Conservation (phyloP, 2,797 vertebrate species). For the Botia kubotai region DNA sequence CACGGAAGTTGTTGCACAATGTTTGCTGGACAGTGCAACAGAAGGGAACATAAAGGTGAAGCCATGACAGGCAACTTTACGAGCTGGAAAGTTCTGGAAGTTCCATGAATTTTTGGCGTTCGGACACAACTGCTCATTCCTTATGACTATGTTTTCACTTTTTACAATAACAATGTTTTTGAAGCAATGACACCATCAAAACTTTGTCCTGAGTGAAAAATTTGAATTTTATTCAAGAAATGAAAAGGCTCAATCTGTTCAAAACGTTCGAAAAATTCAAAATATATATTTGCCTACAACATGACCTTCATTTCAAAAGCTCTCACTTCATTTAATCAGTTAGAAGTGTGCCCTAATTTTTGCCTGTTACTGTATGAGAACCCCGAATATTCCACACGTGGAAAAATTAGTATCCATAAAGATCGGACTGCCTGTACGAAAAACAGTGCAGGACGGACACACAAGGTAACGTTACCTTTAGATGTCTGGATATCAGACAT, state of each 20-base stretch:
- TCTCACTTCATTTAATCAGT: no score
- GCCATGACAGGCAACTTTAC: background rate
- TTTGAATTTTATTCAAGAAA: no score
- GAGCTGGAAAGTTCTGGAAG: background rate
- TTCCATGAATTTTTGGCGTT: background rate
- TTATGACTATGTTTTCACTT: background rate
- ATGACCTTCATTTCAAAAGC: no score
- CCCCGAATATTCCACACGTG: background rate
- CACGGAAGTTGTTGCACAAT: background rate
- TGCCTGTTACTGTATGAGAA: background rate
- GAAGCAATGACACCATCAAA: background rate
- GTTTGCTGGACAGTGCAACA: background rate
- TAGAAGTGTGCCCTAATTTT: background rate
- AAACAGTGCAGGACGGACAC: background rate
- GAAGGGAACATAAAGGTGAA: constrained; percentile 9
- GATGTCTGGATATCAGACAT: constrained; percentile 16
- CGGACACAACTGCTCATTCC: background rate
- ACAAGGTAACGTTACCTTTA: constrained; percentile 34
- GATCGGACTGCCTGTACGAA: background rate
- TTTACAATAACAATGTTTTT: background rate
- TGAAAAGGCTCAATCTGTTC: no score
- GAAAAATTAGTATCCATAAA: background rate
- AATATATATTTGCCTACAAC: no score
- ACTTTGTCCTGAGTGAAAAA: background rate
- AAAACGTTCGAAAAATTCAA: no score